Percentiles rank a stretch among this genome's conserved stretches.
These are phyloP conservation scores for Hyperopisus bebe DNA, from an alignment of 2,113 vertebrate species.

Conservation along the genomic window DNA sequence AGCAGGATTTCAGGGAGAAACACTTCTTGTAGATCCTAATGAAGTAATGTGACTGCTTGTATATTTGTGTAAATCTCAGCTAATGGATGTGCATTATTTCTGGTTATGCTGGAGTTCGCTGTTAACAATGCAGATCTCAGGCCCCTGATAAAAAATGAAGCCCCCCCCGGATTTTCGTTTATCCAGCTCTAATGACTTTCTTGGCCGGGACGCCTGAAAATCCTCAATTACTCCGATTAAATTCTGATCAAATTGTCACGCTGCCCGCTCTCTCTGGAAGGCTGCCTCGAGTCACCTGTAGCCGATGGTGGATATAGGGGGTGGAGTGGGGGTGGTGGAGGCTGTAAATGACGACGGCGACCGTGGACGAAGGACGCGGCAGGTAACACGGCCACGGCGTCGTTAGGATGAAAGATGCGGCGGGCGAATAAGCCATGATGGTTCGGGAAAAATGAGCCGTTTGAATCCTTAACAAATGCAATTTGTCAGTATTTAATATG, in stretches of 20 bases:
- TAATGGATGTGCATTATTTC: background rate
- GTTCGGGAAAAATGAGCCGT: slow-evolving; percentile 20
- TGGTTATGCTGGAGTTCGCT: background rate
- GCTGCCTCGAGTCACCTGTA: slow-evolving; percentile 23
- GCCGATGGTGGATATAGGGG: background rate
- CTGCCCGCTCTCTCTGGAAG: background rate
- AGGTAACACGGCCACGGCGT: background rate
- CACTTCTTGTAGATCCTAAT: background rate
- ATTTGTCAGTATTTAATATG: slow-evolving; percentile 35
- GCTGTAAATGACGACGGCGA: background rate
- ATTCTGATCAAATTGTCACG: slow-evolving; percentile 11
- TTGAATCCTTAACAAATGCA: slow-evolving; percentile 24
- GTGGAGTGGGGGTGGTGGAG: background rate
- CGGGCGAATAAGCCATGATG: slow-evolving; percentile 24
- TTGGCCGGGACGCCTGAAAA: slow-evolving; percentile 7
- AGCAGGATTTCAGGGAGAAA: background rate
- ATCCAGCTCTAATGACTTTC: background rate
- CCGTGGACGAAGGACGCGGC: background rate
- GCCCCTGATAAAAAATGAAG: background rate
- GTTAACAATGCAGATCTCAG: background rate
- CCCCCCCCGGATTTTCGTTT: background rate
- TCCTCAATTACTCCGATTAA: slow-evolving; percentile 13
- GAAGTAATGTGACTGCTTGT: background rate
- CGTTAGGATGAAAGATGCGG: slow-evolving; percentile 25
- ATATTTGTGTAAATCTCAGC: background rate